Percentiles rank a stretch among this genome's conserved stretches.
phyloP scores from a whole-genome alignment of 35 echinoderm and acorn worm species.

The Anneissia japonica region DNA sequence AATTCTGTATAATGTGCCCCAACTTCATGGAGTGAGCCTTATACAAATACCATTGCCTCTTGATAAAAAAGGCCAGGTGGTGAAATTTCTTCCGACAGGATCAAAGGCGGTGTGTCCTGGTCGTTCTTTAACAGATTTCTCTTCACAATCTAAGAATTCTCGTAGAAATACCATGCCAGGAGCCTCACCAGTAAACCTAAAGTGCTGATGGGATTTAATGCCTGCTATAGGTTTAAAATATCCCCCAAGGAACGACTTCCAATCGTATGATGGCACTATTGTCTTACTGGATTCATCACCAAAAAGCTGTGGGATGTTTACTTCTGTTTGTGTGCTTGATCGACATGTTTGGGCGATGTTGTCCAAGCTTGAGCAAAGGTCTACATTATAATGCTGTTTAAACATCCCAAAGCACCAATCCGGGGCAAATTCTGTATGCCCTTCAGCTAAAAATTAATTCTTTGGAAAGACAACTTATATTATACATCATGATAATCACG shows the following conservation, averaged over 20 bases:
- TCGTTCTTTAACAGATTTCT: neutral
- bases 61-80: too few species aligned
- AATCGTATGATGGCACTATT: too few species aligned
- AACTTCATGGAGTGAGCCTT: too few species aligned
- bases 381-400: conserved; percentile 37
- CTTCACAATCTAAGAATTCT: neutral
- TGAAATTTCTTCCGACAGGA: too few species aligned
- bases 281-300: conserved; percentile 20
- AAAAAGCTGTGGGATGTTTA: conserved; percentile 34
- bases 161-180: neutral
- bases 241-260: too few species aligned
- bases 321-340: neutral
- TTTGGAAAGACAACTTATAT: too few species aligned
- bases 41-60: too few species aligned
- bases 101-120: too few species aligned
- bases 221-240: neutral
- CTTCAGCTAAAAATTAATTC: conserved; percentile 35
- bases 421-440: conserved; percentile 51
- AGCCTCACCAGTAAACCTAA: neutral
- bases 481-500: too few species aligned
- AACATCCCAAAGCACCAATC: conserved; percentile 50
- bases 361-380: conserved; percentile 21
- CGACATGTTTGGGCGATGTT: conserved; percentile 22
- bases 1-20: too few species aligned
- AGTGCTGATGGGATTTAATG: neutral